Conservation (phyloP, 2,888 invertebrate species). For the Leptopilina syphax region DNA sequence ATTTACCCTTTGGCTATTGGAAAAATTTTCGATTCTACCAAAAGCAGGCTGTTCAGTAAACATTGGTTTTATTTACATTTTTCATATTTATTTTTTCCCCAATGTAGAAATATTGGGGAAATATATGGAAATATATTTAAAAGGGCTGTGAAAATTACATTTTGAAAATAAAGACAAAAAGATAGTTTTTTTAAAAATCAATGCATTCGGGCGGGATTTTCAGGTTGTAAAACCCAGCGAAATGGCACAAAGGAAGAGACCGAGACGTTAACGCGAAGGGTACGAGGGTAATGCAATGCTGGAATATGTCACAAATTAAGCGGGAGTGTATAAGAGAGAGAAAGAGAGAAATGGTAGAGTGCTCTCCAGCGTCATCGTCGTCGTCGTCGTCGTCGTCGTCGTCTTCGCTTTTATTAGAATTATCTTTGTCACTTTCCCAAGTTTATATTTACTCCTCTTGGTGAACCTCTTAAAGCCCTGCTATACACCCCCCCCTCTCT, state of each 20-base stretch:
- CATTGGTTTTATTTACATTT: constrained; percentile 6
- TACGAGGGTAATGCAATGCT: constrained; percentile 72
- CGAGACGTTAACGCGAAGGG: constrained; percentile 57
- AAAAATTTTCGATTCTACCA: neutral
- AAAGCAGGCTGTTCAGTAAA: neutral
- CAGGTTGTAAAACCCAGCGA: constrained; percentile 30
- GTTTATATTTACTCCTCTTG: constrained; percentile 75
- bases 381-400: constrained; percentile 57
- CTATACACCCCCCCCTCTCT: constrained; percentile 53
- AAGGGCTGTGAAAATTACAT: no score
- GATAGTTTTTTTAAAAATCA: neutral
- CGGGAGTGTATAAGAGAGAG: constrained; percentile 64
- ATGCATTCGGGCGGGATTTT: constrained; percentile 27
- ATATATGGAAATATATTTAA: no score
- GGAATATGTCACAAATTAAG: constrained; percentile 77
- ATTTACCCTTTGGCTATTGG: neutral
- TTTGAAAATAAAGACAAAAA: no score
- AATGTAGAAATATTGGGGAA: no score
- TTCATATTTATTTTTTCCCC: no score
- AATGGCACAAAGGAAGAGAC: constrained; percentile 55
- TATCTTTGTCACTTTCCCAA: constrained; percentile 77
- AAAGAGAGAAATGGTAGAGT: constrained; percentile 58
- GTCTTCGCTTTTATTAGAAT: constrained; percentile 76
- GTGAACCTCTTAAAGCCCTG: constrained; percentile 74
- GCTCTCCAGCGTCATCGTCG: constrained; percentile 67